These are phyloP conservation scores for Globodera rostochiensis DNA, from an alignment of 1,140 invertebrate species.

Conservation along the genomic window DNA sequence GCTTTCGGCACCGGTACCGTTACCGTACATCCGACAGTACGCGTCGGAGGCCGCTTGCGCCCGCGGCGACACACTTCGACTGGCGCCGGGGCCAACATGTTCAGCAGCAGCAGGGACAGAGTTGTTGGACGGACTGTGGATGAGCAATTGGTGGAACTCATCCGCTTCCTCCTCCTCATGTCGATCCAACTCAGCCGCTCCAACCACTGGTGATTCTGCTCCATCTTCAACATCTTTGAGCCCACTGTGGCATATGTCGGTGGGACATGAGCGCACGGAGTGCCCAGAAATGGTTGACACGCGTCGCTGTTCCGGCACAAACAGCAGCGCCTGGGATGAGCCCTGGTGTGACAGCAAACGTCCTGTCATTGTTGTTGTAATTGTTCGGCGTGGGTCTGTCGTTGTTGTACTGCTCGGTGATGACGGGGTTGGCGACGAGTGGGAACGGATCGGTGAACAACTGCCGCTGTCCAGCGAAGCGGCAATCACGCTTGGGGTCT, in stretches of 20 bases:
- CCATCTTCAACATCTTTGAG: constrained; percentile 3
- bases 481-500: constrained; percentile 11
- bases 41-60: constrained; percentile 2
- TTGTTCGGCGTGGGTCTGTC: background rate
- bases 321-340: constrained; percentile 57
- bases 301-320: constrained; percentile 57
- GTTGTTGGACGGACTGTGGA: constrained; percentile 17
- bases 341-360: constrained; percentile 4
- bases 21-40: background rate
- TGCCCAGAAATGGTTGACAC: constrained; percentile 57
- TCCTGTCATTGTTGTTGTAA: background rate
- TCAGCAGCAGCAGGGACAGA: background rate
- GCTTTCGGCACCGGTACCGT: background rate
- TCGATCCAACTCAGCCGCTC: background rate
- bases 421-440: background rate
- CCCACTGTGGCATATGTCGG: constrained; percentile 37
- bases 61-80: background rate
- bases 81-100: background rate
- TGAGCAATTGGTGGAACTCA: constrained; percentile 19
- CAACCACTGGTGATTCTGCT: background rate
- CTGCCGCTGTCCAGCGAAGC: constrained; percentile 3
- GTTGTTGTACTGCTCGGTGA: constrained; percentile 2
- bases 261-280: constrained; percentile 57
- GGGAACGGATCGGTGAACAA: background rate
- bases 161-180: constrained; percentile 21